These are phyloP conservation scores for Pseudomugil gertrudae DNA, from an alignment of 2,797 vertebrate genomes.

Conservation along the genomic window DNA sequence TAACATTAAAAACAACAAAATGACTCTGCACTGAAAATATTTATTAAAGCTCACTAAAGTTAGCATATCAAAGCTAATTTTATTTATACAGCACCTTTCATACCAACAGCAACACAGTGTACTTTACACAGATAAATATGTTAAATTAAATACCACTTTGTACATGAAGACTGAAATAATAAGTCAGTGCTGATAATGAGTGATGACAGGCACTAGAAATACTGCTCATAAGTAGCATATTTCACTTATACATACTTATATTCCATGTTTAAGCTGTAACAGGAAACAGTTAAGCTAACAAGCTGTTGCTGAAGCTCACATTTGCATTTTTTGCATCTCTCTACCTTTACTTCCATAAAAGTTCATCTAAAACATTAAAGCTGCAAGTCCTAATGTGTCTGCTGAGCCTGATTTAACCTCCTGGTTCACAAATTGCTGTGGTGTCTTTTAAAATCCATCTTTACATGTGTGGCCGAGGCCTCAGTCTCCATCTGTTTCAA, in stretches of 20 bases:
- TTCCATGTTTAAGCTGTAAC: neutral
- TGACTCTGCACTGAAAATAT: neutral
- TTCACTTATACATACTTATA: neutral
- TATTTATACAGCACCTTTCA: neutral
- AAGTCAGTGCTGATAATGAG: neutral
- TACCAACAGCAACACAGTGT: too few relatives aligned
- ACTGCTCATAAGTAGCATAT: neutral
- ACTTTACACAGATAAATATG: too few relatives aligned
- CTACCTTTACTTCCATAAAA: neutral
- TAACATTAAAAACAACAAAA: neutral
- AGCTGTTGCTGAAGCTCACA: neutral
- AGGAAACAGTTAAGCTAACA: neutral
- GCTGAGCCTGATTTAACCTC: conserved; percentile 56
- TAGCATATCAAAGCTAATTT: neutral
- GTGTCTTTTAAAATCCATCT: conserved; percentile 73
- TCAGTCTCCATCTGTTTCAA: conserved; percentile 60
- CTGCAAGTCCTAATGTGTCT: too few relatives aligned
- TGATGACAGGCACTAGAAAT: neutral
- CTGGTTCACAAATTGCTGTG: conserved; percentile 54
- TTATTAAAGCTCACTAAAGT: neutral
- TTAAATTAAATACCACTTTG: neutral
- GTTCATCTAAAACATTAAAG: neutral
- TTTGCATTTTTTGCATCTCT: neutral
- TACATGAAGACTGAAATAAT: neutral
- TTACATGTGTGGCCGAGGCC: conserved; percentile 62